Evolutionary conservation across 1,140 invertebrate genomes (phyloP).

Genomic region (Penaeus chinensis): DNA sequence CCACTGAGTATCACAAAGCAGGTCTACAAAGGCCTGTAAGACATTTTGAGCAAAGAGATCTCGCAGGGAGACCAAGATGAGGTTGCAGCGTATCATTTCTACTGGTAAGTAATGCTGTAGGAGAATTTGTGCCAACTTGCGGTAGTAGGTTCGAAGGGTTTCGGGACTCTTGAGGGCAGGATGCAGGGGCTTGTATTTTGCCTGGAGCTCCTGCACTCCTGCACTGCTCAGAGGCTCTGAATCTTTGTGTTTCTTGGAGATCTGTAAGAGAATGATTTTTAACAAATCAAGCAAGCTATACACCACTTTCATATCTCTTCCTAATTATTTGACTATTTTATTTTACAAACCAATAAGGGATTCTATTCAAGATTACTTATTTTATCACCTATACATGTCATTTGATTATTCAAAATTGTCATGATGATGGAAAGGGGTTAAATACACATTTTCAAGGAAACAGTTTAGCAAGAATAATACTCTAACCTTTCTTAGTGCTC

Average conservation of each 20-base stretch:
- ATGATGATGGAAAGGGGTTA: no score
- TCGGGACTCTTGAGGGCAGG: conserved; percentile 62
- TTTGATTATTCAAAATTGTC: no score
- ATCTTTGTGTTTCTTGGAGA: conserved; percentile 56
- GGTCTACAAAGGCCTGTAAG: conserved; percentile 64
- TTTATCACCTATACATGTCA: no score
- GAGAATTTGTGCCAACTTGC: conserved; percentile 63
- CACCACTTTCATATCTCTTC: no score
- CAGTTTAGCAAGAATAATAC: no score
- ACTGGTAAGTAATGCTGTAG: conserved; percentile 64
- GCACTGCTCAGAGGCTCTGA: conserved; percentile 23
- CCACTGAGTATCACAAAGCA: conserved; percentile 64
- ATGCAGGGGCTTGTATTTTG: conserved; percentile 58
- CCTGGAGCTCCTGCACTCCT: conserved; percentile 38
- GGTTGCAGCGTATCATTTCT: conserved; percentile 61
- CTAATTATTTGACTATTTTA: no score
- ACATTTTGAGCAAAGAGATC: conserved; percentile 65
- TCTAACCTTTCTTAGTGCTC: conserved; percentile 48
- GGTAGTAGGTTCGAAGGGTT: conserved; percentile 63
- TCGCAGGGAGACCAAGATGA: conserved; percentile 59
- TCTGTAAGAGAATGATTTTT: conserved; percentile 27
- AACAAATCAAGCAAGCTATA: background rate
- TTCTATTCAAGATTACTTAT: no score
- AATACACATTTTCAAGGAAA: no score
- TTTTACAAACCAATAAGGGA: no score